Base-by-base conservation (phyloP, 2,797 vertebrate species). In the Lemur catta region DNA sequence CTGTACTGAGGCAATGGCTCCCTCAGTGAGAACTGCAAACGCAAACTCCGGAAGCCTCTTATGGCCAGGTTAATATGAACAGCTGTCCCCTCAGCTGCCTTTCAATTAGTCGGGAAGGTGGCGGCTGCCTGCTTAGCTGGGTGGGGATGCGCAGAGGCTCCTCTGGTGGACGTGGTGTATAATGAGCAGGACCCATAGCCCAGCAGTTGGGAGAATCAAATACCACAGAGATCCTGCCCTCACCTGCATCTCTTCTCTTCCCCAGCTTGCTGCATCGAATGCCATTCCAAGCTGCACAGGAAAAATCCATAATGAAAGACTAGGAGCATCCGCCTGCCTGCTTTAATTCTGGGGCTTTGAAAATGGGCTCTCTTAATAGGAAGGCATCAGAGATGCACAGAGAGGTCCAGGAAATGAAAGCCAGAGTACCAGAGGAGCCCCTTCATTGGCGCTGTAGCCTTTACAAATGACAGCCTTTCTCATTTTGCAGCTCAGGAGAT, bases 91-190 rank as follows among this genome's bases (percentile, higher is more conserved):
- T 63, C 63, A 43, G 59, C 41, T 92, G 92, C 93, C 17, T 97
- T 98, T 96, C 97, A 97, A 86, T 98, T 98, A 97, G 95, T 74
- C 48, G 30, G 41, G 84, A 96, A 96, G 22, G 80, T 5, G 2
- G 13, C 81, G 20, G 86, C 93, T 89, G 86, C 57, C 76, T 92
- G 18, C 79, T 84, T 14, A 8, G 41, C 43, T 80, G 22, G 91
- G 41, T 69, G 26, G 38, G 95, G 92, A 96, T 13, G 82, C 17
- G 0, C 14, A 5, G 93, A 96, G 50, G 30, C 2, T 97, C 93
- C 88, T 95, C 87, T 87, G 82, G 92, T 76, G 84, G 97, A 46
- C 94, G 76, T 74, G 69, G 63, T 30, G 4, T 26, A 74, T 84
- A 96, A 96, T 96, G 95, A 98, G 81, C 55, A 52, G 69, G 86